Base-by-base conservation (phyloP, 2,888 invertebrate species). In the Pseudoips prasinana region DNA sequence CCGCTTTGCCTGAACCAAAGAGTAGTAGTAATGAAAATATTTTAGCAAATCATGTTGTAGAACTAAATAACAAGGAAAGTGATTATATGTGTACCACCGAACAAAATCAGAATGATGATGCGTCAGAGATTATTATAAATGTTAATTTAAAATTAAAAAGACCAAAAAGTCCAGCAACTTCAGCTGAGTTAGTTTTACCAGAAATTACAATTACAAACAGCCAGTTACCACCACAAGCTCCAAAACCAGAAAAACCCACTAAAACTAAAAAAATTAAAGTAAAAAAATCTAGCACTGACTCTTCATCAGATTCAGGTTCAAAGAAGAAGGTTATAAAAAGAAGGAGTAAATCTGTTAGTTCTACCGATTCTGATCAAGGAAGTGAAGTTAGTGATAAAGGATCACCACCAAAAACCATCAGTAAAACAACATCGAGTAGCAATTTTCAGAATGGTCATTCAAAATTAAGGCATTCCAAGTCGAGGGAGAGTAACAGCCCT, bases 201-300 rank as follows among this genome's bases (percentile, higher is more conserved):
- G 88, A 88, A 68, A 72, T 86, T 42, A 80, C 73, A 9, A 76
- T 84, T 33, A 76, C 82, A 3, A 87, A 85, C 46, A 77, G 78
- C 56, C 80, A 88, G 44, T 58, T 90, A 46, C 90, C 90, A 24
- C 90, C 90, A 1, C 89, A 85, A 57, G 79, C 85, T 27, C 90
- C 90, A 9, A 90, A 90, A 62, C 8, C 66, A 8, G 90, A 90
- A 33, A 64, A 62, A n/a, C 18, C 46, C 14, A 44, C 51, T 5
- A 86, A 85, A 61, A 47, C 55, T 1, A 87, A 86, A 50, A 88
- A 61, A 81, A 60, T 44, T 40, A 91, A 62, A 79, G 75, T 44
- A 8, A 69, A 76, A 33, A 88, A 88, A 59, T 67, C 80, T 7
- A 84, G 81, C 39, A 74, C 79, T 3, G 86, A 84, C 28, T 80